phyloP scores from a whole-genome alignment of 1,140 invertebrate genomes.

The Hycleus phaleratus region DNA sequence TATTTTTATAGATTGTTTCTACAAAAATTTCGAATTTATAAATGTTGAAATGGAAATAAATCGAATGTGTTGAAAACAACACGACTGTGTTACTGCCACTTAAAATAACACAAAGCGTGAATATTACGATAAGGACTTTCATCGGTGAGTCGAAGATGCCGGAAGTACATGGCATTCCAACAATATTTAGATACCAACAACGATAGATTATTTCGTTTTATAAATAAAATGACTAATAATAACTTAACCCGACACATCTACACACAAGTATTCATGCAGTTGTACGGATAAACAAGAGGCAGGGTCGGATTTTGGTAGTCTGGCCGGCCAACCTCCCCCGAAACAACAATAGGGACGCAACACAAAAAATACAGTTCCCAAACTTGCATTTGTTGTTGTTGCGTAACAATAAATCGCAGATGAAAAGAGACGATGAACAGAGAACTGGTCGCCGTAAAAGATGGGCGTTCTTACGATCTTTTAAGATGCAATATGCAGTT shows the following conservation, averaged over 20 bases:
- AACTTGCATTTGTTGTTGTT: background rate
- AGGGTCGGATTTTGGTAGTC: too few species aligned
- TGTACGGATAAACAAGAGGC: too few species aligned
- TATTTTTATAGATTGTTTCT: too few species aligned
- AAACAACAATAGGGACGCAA: too few species aligned
- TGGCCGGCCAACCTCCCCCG: too few species aligned
- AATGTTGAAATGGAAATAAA: too few species aligned
- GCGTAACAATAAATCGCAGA: constrained; percentile 12
- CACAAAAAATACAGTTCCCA: too few species aligned
- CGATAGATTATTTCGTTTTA: constrained; percentile 3
- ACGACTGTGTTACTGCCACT: too few species aligned
- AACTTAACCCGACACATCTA: constrained; percentile 8
- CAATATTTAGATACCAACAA: constrained; percentile 6
- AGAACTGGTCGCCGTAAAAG: constrained; percentile 2
- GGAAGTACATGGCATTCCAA: constrained; percentile 11
- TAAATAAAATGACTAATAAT: background rate
- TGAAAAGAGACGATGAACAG: constrained; percentile 6
- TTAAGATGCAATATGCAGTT: constrained; percentile 13
- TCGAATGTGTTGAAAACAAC: too few species aligned
- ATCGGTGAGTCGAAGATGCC: constrained; percentile 9
- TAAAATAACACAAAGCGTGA: background rate
- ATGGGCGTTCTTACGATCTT: background rate
- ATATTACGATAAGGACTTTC: constrained; percentile 13
- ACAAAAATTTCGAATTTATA: too few species aligned
- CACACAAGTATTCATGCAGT: background rate